These are phyloP conservation scores for Chlorops oryzae DNA, from an alignment of 1,140 invertebrate species.

Conservation along the genomic window DNA sequence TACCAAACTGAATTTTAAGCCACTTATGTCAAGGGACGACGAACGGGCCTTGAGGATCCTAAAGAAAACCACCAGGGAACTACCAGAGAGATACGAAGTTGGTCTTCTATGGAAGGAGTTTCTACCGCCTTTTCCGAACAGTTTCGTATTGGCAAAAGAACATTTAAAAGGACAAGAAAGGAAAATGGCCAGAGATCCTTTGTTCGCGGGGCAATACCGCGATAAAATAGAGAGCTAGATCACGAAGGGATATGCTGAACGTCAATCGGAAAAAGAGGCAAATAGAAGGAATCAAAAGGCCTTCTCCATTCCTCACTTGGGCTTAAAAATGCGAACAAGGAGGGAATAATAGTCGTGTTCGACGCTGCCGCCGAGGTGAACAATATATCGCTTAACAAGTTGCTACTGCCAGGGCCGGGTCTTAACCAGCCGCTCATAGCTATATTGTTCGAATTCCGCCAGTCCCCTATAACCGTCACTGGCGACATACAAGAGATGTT, in stretches of 20 bases:
- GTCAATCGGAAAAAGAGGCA: background rate
- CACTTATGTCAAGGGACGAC: too few species aligned
- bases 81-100: conserved; percentile 6
- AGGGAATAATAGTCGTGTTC: conserved; percentile 21
- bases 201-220: too few species aligned
- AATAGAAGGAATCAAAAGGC: background rate
- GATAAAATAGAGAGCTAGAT: conserved; percentile 16
- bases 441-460: conserved; percentile 35
- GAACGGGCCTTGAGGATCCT: too few species aligned
- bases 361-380: too few species aligned
- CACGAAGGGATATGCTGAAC: conserved; percentile 13
- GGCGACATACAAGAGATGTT: too few species aligned
- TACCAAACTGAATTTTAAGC: too few species aligned
- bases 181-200: too few species aligned
- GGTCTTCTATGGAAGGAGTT: conserved; percentile 16
- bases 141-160: background rate
- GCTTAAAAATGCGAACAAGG: conserved; percentile 22
- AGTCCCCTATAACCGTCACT: conserved; percentile 4
- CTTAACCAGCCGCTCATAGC: too few species aligned
- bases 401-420: too few species aligned
- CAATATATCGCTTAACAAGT: conserved; percentile 23
- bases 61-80: background rate
- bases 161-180: conserved; percentile 4
- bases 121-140: conserved; percentile 4
- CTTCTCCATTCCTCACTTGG: conserved; percentile 35